Percentiles rank a stretch among this genome's conserved stretches.
Evolutionary conservation across 2,797 vertebrate genomes (phyloP).

Genomic region (Myoxocephalus aenaeus): DNA sequence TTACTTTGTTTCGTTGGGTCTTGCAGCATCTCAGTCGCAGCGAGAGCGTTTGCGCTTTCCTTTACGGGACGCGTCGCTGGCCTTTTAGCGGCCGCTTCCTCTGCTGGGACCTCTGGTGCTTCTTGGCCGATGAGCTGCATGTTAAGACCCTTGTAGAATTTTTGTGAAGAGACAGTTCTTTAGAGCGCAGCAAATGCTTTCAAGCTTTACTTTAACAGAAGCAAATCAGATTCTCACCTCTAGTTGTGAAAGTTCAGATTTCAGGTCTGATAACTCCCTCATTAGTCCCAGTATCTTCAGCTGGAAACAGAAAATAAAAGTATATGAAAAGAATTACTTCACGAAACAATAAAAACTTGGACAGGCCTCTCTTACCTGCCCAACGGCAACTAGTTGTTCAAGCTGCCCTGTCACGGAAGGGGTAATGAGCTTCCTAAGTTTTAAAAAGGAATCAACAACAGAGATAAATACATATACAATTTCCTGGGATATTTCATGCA

Average conservation of each 20-base stretch:
- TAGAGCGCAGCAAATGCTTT: not conserved
- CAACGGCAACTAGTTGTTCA: no score
- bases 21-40: not conserved
- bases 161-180: conserved; percentile 36
- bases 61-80: not conserved
- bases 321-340: no score
- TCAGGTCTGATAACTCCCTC: conserved; percentile 54
- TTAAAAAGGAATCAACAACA: no score
- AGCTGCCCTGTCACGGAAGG: no score
- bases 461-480: no score
- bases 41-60: not conserved
- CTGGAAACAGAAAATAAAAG: conserved; percentile 40
- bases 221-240: conserved; percentile 47
- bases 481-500: no score
- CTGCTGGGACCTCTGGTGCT: not conserved
- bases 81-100: not conserved
- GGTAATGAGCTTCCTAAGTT: no score
- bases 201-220: not conserved
- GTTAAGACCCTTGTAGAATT: conserved; percentile 9
- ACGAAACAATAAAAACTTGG: no score
- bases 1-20: not conserved
- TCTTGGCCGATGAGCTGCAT: conserved; percentile 5
- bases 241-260: conserved; percentile 40
- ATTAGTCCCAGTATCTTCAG: conserved; percentile 59
- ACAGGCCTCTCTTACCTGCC: no score